Percentiles rank a stretch among this genome's conserved stretches.
Evolutionary conservation across 2,113 vertebrate genomes (phyloP).

Genomic region (Fukomys damarensis): DNA sequence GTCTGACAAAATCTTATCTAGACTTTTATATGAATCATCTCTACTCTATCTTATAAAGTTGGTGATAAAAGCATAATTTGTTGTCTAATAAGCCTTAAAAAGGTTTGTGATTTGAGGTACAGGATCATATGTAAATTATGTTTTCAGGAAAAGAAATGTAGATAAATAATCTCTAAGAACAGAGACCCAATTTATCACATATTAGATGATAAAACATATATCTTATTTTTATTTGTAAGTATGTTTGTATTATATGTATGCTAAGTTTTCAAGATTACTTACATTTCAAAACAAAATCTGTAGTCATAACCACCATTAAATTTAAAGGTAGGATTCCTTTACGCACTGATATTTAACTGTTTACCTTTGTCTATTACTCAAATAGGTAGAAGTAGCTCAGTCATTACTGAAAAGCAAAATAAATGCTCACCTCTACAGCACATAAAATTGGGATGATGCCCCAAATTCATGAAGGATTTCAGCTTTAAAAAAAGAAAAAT

Average conservation of each 20-base stretch:
- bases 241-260: not conserved
- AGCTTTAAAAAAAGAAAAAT: not conserved
- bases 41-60: not conserved
- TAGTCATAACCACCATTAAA: not conserved
- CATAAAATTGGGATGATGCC: not conserved
- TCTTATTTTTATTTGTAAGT: slow-evolving; percentile 16
- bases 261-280: not conserved
- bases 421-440: not conserved
- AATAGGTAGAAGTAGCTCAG: not conserved
- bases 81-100: not conserved
- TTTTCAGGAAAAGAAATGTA: not conserved
- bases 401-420: not conserved
- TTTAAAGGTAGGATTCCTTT: not conserved
- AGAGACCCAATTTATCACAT: not conserved
- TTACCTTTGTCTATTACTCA: not conserved
- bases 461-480: not conserved
- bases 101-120: not conserved
- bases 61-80: not conserved
- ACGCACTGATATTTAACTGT: not conserved
- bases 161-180: not conserved
- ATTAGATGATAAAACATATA: not conserved
- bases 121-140: not conserved
- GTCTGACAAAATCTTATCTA: not conserved
- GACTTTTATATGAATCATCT: not conserved
- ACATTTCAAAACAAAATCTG: not conserved